Evolutionary conservation across 1,140 invertebrate species (phyloP).

Genomic region (Drosophila lowei): DNA sequence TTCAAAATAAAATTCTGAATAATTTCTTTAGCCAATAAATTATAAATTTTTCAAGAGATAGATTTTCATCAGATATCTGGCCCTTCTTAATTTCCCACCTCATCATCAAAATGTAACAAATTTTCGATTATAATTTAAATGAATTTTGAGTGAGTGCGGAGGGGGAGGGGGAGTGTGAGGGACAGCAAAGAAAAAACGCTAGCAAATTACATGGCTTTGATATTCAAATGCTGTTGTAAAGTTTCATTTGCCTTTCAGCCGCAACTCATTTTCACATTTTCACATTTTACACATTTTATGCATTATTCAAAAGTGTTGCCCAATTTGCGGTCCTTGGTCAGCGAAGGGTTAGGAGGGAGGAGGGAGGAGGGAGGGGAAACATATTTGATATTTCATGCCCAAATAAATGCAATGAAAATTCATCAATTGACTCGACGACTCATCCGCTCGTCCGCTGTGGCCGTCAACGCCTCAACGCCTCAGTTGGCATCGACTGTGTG

Average conservation of each 20-base stretch:
- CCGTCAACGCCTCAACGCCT: constrained; percentile 25
- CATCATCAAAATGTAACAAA: constrained; percentile 15
- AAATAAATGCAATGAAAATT: constrained; percentile 81
- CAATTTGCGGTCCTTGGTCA: constrained; percentile 38
- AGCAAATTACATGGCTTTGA: constrained; percentile 66
- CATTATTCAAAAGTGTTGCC: constrained; percentile 75
- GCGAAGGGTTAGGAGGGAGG: constrained; percentile 56
- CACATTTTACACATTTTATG: constrained; percentile 63
- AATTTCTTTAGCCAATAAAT: too few species aligned
- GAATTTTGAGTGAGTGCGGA: constrained; percentile 32
- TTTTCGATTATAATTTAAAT: constrained; percentile 66
- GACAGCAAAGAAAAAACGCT: constrained; percentile 15
- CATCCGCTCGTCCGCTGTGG: constrained; percentile 10
- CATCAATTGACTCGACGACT: constrained; percentile 72
- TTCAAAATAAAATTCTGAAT: too few species aligned
- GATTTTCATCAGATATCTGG: too few species aligned
- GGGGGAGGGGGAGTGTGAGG: constrained; percentile 6
- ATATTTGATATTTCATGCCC: constrained; percentile 75
- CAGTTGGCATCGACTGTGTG: constrained; percentile 46
- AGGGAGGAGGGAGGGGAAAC: constrained; percentile 11
- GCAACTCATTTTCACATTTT: constrained; percentile 61
- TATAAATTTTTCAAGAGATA: too few species aligned
- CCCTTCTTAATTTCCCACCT: not conserved
- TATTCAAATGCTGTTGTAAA: constrained; percentile 75
- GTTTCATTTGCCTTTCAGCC: constrained; percentile 54